phyloP scores from a whole-genome alignment of 2,888 invertebrate genomes.

The Diachrysia chrysitis region DNA sequence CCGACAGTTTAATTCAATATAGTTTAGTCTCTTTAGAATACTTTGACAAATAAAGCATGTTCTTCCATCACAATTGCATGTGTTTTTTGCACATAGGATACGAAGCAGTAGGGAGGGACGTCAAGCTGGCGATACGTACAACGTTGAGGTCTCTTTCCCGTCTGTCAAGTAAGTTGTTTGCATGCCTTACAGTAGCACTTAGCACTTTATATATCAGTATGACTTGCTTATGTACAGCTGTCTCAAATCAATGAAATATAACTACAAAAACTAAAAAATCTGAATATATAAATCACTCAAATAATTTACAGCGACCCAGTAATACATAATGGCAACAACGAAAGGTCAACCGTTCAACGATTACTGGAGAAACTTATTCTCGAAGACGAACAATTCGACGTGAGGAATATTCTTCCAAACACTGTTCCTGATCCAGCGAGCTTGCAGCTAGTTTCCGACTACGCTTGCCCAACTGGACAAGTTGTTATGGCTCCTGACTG shows the following conservation, averaged over 20 bases:
- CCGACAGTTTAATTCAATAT: neutral
- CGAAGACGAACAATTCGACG: slow-evolving; percentile 98
- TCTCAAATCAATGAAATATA: neutral
- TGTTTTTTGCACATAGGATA: slow-evolving; percentile 91
- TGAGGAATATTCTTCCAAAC: slow-evolving; percentile 97
- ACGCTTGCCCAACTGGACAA: slow-evolving; percentile 97
- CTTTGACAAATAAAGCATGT: slow-evolving; percentile 70
- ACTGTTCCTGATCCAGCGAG: slow-evolving; percentile 98
- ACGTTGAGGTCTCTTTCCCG: slow-evolving; percentile 97
- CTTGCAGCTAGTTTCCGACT: slow-evolving; percentile 95
- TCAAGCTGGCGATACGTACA: slow-evolving; percentile 96
- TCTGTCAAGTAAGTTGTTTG: slow-evolving; percentile 94
- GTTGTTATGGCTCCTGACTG: slow-evolving; percentile 98
- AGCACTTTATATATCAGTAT: slow-evolving; percentile 59
- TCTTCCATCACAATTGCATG: slow-evolving; percentile 86
- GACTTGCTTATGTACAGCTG: slow-evolving; percentile 35
- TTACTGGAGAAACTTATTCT: slow-evolving; percentile 96
- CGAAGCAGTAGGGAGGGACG: slow-evolving; percentile 93
- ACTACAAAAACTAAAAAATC: too few relatives aligned
- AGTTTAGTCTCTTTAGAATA: slow-evolving; percentile 33
- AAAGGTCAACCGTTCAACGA: slow-evolving; percentile 94
- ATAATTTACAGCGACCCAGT: slow-evolving; percentile 94
- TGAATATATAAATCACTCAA: slow-evolving; percentile 10
- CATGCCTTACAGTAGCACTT: slow-evolving; percentile 70
- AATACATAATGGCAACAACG: slow-evolving; percentile 95